Base-by-base conservation (phyloP, 2,797 vertebrate species). In the Myotis myotis region DNA sequence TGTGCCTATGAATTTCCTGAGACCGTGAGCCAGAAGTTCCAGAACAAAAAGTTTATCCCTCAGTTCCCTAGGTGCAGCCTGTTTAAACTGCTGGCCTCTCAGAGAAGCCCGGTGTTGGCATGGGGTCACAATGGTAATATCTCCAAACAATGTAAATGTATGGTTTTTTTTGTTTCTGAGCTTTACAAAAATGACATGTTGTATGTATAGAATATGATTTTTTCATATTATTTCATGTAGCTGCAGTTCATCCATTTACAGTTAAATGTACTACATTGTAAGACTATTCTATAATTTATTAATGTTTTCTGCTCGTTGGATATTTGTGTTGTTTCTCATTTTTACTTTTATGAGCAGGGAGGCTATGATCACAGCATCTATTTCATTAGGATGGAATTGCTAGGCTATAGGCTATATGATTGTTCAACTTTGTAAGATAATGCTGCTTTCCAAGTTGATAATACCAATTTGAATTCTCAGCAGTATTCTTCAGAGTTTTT, bases 401-500 rank as follows among this genome's bases (percentile, higher is more conserved):
- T 72, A 17, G 19, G 16, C 38, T n/a, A 41, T 6, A 30, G 7
- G 28, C 6, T 72, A 23, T 8, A 19, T 36, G 60, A 75, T 47
- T 84, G 36, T 68, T 87, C 17, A 15, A 44, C 38, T 86, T 57
- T 86, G 78, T 93, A 87, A 94, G 44, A n/a, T 80, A 81, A 75
- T 44, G 60, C 30, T 47, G 13, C 64, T 87, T 80, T 93, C 33
- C n/a, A 75, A 92, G 80, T 19, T 87, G 44, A 70, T 75, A 66
- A 49, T 28, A 78, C 19, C 28, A 60, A 20, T 93, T 60, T 81
- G 82, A 85, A 85, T 91, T 82, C 87, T 85, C 47, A 91, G 74
- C 8, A 94, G 71, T 44, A 70, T 38, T 87, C 83, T 83, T 53
- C 44, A 84, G 53, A 91, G 36, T 87, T 89, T 87, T 89, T 95